Evolutionary conservation across 2,888 invertebrate genomes (phyloP).

Genomic region (Linnaemya tessellans): DNA sequence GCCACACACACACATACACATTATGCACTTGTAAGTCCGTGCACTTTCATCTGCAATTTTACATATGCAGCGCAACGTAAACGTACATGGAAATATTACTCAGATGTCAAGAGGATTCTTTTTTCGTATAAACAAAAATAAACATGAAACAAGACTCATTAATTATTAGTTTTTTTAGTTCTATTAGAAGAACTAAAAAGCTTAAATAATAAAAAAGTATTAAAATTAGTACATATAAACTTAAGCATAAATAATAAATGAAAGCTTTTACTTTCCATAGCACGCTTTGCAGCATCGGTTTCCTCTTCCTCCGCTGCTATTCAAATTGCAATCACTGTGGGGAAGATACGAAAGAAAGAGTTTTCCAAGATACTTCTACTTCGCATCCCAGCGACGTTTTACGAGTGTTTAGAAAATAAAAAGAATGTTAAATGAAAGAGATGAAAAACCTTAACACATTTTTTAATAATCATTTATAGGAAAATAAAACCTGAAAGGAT

Average conservation of each 20-base stretch:
- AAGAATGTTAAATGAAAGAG: slow-evolving; percentile 29
- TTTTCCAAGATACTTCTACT: slow-evolving; percentile 30
- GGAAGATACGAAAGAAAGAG: neutral
- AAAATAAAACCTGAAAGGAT: slow-evolving; percentile 45
- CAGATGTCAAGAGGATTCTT: slow-evolving; percentile 28
- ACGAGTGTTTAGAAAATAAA: too few relatives aligned
- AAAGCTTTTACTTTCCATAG: slow-evolving; percentile 53
- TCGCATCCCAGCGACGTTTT: slow-evolving; percentile 14
- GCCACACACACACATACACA: neutral
- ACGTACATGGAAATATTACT: neutral
- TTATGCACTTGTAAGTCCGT: too few relatives aligned
- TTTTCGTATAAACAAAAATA: slow-evolving; percentile 2
- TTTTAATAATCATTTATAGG: slow-evolving; percentile 55
- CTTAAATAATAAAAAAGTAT: neutral
- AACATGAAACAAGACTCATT: slow-evolving; percentile 39
- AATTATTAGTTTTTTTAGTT: slow-evolving; percentile 34
- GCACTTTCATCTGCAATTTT: too few relatives aligned
- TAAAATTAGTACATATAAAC: slow-evolving; percentile 4
- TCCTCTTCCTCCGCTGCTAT: neutral
- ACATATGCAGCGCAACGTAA: neutral
- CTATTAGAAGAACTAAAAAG: neutral
- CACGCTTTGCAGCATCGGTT: neutral
- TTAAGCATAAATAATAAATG: neutral
- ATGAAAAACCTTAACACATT: slow-evolving; percentile 57
- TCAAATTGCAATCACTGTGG: slow-evolving; percentile 47